These are phyloP conservation scores for Psittacula derbiana DNA, from an alignment of 2,797 vertebrate genomes.

Conservation along the genomic window DNA sequence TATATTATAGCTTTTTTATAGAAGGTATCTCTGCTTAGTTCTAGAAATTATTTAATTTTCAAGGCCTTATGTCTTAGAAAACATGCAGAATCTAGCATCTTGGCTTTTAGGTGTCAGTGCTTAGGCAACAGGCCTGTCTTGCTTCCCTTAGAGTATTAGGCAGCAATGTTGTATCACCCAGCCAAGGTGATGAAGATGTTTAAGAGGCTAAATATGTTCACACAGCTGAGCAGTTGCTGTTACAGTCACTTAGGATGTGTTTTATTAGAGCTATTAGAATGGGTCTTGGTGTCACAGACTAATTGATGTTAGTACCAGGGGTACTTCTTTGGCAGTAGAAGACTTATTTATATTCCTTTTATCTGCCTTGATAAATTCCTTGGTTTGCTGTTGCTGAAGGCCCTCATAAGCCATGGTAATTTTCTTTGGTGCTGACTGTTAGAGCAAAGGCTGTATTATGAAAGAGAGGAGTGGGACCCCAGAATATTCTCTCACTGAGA, in stretches of 20 bases:
- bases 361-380: neutral
- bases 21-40: neutral
- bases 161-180: neutral
- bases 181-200: neutral
- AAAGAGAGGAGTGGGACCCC: neutral
- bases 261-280: neutral
- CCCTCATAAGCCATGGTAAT: neutral
- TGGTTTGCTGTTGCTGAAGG: neutral
- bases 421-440: neutral
- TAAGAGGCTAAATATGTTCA: neutral
- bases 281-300: neutral
- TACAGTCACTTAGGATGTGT: neutral
- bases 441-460: neutral
- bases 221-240: neutral
- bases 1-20: neutral
- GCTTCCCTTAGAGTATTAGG: neutral
- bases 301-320: neutral
- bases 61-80: neutral
- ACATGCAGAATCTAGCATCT: rapidly evolving
- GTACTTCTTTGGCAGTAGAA: neutral
- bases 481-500: neutral
- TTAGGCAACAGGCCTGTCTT: neutral
- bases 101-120: neutral
- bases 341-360: neutral
- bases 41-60: neutral